Conservation (phyloP, 2,888 invertebrate species). For the Pecten maximus region DNA sequence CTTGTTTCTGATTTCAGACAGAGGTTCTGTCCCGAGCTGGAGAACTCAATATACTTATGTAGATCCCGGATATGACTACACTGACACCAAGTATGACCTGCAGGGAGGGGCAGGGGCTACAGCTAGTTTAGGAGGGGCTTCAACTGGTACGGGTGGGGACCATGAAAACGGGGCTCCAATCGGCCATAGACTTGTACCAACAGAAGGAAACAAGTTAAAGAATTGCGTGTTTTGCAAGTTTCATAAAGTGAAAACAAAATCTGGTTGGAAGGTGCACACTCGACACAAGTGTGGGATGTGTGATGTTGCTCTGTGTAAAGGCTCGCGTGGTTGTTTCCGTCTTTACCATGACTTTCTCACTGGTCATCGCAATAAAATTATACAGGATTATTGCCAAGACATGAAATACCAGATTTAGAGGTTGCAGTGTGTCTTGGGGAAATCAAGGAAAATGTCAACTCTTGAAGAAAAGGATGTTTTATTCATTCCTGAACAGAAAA, state of each 20-base stretch:
- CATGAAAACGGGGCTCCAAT: background rate
- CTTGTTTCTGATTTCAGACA: constrained; percentile 35
- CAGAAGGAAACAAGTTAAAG: constrained; percentile 44
- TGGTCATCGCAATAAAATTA: background rate
- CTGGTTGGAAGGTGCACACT: constrained; percentile 52
- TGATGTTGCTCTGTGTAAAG: constrained; percentile 49
- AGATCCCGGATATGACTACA: constrained; percentile 7
- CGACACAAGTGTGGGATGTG: constrained; percentile 47
- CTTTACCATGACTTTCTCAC: constrained; percentile 37
- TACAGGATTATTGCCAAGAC: background rate
- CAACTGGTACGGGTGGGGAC: background rate
- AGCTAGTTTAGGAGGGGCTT: background rate
- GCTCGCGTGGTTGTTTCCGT: constrained; percentile 40
- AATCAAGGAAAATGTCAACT: too few species aligned
- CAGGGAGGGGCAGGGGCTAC: constrained; percentile 4
- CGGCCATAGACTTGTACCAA: constrained; percentile 42
- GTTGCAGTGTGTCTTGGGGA: too few species aligned
- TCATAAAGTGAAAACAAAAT: constrained; percentile 49
- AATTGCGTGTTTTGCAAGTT: constrained; percentile 44
- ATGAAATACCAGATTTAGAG: background rate
- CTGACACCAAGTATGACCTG: background rate
- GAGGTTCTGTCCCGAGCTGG: constrained; percentile 24
- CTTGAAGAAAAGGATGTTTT: too few species aligned
- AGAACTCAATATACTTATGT: constrained; percentile 12
- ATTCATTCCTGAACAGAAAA: too few species aligned